Base-by-base conservation (phyloP, 1,140 invertebrate species). In the Sarcophaga peregrina region DNA sequence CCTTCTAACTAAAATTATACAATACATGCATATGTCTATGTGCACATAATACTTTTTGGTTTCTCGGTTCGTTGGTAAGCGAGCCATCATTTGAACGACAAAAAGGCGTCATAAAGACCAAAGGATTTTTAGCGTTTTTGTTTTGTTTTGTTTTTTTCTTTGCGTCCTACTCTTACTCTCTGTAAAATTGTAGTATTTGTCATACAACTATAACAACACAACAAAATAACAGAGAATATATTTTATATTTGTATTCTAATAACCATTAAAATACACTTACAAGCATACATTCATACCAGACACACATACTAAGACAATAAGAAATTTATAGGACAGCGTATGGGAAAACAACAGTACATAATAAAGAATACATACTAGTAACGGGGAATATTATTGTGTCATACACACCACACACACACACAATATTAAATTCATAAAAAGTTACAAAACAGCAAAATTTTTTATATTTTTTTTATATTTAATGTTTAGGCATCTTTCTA, bases 121-220 rank as follows among this genome's bases (percentile, higher is more conserved):
- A 68, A 68, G 62, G 62, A 68, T 68, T 68, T 68, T 68, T 25
- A 68, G 54, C 62, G 62, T 9, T 68, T 68, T 68, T 25, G 20
- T 25, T 68, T 68, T n/a, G n/a, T n/a, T n/a, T n/a, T n/a, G n/a
- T 7, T 17, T 62, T 62, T 62, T n/a, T 58, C 15, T 58, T 58
- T n/a, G 4, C 25, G 25, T 68, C 17, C 17, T 9, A 68, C 17
- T 68, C 17, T 68, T 68, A 7, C n/a, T 68, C 10, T 68, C 20
- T 25, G 7, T 4, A 20, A 9, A 37, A 37, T 17, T 20, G n/a
- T 10, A 13, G 8, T 52, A 68, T 68, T 68, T 68, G 62, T 68
- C 62, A 68, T 68, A 68, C 62, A 68, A 68, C 17, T 7, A 25
- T 8, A 68, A 68, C 62, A 9, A 68, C 8, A 68, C 8, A 68